A percentile compares a stretch with the other conserved stretches of the same genome.
These are phyloP conservation scores for Pipra filicauda DNA, from an alignment of 2,113 vertebrate genomes.

Conservation along the genomic window DNA sequence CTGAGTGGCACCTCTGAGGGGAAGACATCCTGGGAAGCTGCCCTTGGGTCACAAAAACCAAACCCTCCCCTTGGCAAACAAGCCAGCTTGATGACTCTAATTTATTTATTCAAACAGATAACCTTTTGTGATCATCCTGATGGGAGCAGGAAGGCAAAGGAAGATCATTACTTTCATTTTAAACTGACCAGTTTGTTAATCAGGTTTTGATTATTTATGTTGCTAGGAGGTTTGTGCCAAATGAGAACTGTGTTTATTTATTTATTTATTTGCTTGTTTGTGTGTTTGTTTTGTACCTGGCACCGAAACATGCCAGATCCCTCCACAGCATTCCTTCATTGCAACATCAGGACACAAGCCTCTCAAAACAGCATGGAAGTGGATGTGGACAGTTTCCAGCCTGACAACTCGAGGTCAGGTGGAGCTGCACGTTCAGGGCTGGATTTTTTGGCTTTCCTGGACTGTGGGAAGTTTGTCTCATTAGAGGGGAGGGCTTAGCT, in stretches of 20 bases:
- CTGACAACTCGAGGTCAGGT: background rate
- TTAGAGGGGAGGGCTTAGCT: background rate
- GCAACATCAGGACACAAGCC: background rate
- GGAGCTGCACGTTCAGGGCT: background rate
- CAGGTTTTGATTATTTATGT: conserved; percentile 38
- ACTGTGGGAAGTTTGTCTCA: background rate
- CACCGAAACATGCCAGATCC: background rate
- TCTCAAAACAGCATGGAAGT: background rate
- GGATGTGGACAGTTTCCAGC: background rate
- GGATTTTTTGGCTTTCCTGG: background rate
- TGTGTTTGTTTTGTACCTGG: background rate
- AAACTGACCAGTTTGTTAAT: conserved; percentile 42
- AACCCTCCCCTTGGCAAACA: background rate
- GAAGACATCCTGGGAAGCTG: background rate
- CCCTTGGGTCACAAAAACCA: background rate
- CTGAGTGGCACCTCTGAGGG: background rate
- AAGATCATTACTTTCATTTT: conserved; percentile 39
- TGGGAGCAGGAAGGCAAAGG: conserved; percentile 26
- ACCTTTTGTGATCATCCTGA: background rate
- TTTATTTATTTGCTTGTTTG: background rate
- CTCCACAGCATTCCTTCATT: background rate
- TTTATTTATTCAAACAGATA: conserved; percentile 43
- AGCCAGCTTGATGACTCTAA: background rate
- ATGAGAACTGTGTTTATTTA: background rate
- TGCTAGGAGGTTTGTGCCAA: conserved; percentile 16